These are phyloP conservation scores for Epizoanthus stellaris DNA, from an alignment of 92 coral and sea anemone genomes.

Conservation along the genomic window DNA sequence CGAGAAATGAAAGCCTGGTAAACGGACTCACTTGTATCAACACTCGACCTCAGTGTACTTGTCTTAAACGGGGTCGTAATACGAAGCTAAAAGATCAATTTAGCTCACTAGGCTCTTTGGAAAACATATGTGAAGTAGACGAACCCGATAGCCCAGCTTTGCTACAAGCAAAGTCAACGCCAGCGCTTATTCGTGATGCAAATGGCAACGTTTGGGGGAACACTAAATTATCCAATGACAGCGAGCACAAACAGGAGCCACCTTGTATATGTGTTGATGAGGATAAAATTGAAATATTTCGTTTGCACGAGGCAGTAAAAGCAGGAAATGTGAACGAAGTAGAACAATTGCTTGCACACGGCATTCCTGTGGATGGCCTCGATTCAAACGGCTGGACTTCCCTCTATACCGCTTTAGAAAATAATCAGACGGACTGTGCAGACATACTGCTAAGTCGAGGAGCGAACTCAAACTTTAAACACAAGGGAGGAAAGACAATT, in stretches of 20 bases:
- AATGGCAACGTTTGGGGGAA: constrained; percentile 4
- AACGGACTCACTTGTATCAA: not conserved
- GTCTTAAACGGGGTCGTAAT: constrained; percentile 30
- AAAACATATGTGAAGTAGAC: constrained; percentile 31
- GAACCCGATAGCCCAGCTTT: constrained; percentile 1
- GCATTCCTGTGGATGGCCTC: constrained; percentile 66
- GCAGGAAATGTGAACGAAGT: constrained; percentile 55
- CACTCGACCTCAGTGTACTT: not conserved
- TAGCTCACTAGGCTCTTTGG: constrained; percentile 24
- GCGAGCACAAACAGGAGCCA: not conserved
- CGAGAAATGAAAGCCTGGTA: not conserved
- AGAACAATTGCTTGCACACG: constrained; percentile 54
- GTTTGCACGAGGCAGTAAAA: constrained; percentile 82
- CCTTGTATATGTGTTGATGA: not conserved
- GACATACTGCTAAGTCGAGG: constrained; percentile 62
- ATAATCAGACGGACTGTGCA: constrained; percentile 70
- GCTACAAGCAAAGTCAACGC: not conserved
- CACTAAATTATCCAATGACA: not conserved
- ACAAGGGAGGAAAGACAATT: constrained; percentile 63
- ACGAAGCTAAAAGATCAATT: constrained; percentile 15
- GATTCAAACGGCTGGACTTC: constrained; percentile 81
- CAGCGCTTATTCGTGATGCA: not conserved
- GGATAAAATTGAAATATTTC: constrained; percentile 52
- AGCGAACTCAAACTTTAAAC: constrained; percentile 69
- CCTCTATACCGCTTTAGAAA: constrained; percentile 69